Base-by-base conservation (phyloP, 2,113 vertebrate species). In the Prionailurus viverrinus region DNA sequence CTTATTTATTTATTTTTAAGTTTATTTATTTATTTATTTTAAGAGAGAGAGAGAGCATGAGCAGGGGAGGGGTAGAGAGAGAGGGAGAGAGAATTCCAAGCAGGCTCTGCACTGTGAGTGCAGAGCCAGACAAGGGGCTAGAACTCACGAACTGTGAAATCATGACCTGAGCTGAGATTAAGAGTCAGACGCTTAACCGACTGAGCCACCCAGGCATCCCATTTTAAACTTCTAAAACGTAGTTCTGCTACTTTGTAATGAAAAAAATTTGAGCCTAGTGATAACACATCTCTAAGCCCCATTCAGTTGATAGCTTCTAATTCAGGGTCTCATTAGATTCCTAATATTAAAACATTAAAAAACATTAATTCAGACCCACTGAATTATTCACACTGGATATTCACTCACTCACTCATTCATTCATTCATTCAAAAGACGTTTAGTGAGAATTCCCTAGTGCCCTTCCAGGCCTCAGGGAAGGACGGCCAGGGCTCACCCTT, bases 201-300 rank as follows among this genome's bases (percentile, higher is more conserved):
- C 58, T 61, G 58, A 61, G 21, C 58, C 58, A 61, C 58, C 21
- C 58, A 21, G 2, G 58, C 21, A 0, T 61, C 58, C 58, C 21
- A 9, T 63, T 83, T 83, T 48, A 94, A 83, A 66, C 48, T 91
- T 29, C 25, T 73, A 7, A 66, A 79, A 61, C 61, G 27, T 4
- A 87, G 76, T 68, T 91, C 41, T 88, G 65, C 78, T 61, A 66
- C 53, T 95, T 87, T 25, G 74, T 48, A 91, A 61, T 39, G 53
- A 83, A 95, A 83, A 93, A 16, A 65, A 39, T 23, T 36, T 51
- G 78, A 21, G 36, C 19, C 13, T 33, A 36, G 53, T 55, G 53
- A 65, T 12, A 23, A 93, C 45, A 31, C 39, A 58, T 51, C 91
- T 90, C 58, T 36, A 68, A 48, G 33, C 25, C n/a, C 23, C 29